Conservation (phyloP, 2,888 invertebrate species). For the Eutolmus rufibarbis region DNA sequence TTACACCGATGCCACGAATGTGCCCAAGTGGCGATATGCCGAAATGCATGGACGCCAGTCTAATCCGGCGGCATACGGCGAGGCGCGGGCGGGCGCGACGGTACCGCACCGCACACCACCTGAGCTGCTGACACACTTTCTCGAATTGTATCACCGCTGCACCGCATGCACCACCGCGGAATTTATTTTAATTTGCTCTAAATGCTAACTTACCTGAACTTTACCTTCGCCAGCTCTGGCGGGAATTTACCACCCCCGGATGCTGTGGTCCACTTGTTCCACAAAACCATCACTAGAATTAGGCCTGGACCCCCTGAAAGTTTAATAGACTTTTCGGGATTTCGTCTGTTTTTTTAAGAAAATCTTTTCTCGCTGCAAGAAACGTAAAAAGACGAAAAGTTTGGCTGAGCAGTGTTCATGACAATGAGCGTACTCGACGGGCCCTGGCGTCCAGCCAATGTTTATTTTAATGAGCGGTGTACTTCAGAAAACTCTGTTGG, state of each 20-base stretch:
- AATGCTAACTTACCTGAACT: not conserved
- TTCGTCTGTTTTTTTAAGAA: not conserved
- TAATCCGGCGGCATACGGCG: not conserved
- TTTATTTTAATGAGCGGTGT: slow-evolving; percentile 11
- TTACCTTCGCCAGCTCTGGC: not conserved
- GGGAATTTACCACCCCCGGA: not conserved
- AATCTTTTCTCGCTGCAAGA: not conserved
- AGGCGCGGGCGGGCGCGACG: not conserved
- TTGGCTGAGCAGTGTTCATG: slow-evolving; percentile 3
- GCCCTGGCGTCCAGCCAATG: not conserved
- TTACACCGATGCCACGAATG: not conserved
- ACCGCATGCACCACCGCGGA: not conserved
- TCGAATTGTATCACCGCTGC: not conserved
- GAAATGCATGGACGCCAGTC: slow-evolving; percentile 1
- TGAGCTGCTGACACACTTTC: slow-evolving; percentile 8
- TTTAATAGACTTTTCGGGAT: not conserved
- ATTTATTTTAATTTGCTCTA: not conserved
- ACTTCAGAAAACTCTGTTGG: not conserved
- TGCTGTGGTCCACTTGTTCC: not conserved
- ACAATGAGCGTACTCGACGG: not conserved
- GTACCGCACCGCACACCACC: not conserved
- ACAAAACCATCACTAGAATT: not conserved
- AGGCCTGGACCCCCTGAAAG: not conserved
- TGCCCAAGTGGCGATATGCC: not conserved
- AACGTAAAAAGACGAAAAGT: not conserved